phyloP scores from a whole-genome alignment of 2,888 invertebrate genomes.

The Tillus elongatus region DNA sequence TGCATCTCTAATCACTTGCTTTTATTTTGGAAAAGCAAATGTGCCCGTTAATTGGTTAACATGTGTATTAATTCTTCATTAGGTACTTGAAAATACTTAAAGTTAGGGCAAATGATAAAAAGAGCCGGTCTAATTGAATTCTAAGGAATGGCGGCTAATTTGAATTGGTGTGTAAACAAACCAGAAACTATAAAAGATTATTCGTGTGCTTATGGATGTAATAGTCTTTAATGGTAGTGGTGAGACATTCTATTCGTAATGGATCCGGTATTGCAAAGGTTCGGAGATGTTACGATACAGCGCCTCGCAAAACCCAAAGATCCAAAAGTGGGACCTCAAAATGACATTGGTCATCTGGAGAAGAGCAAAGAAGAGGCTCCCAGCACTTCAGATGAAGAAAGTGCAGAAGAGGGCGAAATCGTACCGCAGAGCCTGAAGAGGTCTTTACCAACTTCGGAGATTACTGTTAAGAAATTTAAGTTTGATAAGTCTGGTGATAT shows the following conservation, averaged over 20 bases:
- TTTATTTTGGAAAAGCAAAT: too few relatives aligned
- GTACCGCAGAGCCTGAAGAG: constrained; percentile 23
- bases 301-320: constrained; percentile 39
- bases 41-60: too few relatives aligned
- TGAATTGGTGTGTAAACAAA: constrained; percentile 29
- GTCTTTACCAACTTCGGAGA: constrained; percentile 23
- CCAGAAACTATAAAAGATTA: constrained; percentile 14
- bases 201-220: background rate
- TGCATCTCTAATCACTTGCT: too few relatives aligned
- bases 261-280: constrained; percentile 49
- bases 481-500: constrained; percentile 21
- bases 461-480: constrained; percentile 30
- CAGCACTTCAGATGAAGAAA: constrained; percentile 26
- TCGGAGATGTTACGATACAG: constrained; percentile 54
- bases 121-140: constrained; percentile 26
- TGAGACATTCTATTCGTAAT: constrained; percentile 32
- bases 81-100: too few relatives aligned
- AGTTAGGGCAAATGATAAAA: constrained; percentile 1
- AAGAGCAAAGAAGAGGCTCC: constrained; percentile 23
- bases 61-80: too few relatives aligned
- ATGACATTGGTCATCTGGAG: constrained; percentile 22
- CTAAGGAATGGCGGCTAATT: constrained; percentile 32
- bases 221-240: constrained; percentile 6
- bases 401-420: constrained; percentile 21
- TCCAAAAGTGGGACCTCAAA: constrained; percentile 25